Conservation (phyloP, 2,113 vertebrate genomes). For the Antechinus flavipes region DNA sequence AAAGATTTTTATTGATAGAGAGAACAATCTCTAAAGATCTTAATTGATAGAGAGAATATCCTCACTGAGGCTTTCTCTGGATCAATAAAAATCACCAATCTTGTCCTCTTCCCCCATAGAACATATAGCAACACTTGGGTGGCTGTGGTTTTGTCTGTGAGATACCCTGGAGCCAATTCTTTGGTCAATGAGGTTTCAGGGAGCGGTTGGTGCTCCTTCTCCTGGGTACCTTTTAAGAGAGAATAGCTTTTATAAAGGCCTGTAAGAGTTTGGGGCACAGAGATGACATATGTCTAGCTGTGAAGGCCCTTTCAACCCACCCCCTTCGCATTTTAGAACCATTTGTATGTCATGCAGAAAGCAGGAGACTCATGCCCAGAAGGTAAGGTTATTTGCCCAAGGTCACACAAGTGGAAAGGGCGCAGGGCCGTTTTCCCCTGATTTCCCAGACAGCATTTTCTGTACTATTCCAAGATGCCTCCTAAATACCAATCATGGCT, state of each 20-base stretch:
- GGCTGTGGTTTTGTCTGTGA: not conserved
- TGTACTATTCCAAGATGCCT: not conserved
- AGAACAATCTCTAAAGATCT: too few species aligned
- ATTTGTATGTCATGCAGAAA: not conserved
- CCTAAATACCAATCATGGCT: not conserved
- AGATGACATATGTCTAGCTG: not conserved
- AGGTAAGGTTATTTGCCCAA: not conserved
- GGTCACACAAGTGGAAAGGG: not conserved
- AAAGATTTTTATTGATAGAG: not conserved
- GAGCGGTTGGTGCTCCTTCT: not conserved
- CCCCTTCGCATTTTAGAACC: not conserved
- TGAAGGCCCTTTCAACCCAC: not conserved
- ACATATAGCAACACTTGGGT: not conserved
- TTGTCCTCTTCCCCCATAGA: not conserved
- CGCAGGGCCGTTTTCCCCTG: not conserved
- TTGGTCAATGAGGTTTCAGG: not conserved
- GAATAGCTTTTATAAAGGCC: not conserved
- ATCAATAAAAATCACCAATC: not conserved
- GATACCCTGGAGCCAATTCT: not conserved
- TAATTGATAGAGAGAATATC: not conserved
- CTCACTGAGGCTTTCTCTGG: not conserved
- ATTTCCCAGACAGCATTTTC: not conserved
- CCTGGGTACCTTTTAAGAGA: not conserved
- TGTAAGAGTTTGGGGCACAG: not conserved
- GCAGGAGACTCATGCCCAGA: not conserved